Base-by-base conservation (phyloP, 1,140 invertebrate species). In the Heliothis subflexa region DNA sequence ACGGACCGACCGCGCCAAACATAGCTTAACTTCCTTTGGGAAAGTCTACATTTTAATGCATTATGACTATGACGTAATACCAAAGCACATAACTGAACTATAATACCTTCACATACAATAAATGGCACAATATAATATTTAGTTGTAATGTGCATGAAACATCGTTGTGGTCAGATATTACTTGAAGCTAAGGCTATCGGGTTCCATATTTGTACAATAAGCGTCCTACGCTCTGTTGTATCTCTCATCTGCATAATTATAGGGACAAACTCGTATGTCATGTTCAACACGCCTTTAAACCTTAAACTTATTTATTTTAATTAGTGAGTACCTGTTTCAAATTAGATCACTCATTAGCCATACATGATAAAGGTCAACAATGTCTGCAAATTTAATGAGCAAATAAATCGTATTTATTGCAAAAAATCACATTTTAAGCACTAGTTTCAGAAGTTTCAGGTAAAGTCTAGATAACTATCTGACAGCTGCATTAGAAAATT, bases 131-230 rank as follows among this genome's bases (percentile, higher is more conserved):
- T 12, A 0, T 13, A 16, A 62, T 45, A 62, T 14, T 40, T 13
- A 52, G 0, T 16, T n/a, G 13, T 61, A 33, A 14, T 52, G 16
- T 25, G 10, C 25, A 33, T 55, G 14, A 28, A 14, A 25, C 52
- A 28, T 13, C n/a, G 40, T 33, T 25, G 21, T 47, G 33, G 45
- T 62, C 59, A 52, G 21, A 70, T 50, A 28, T 28, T 52, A 64
- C 52, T 55, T 64, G 59, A 52, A 62, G 73, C 47, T 75, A 75
- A 75, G 73, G 73, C 73, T 64, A 75, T 33, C 73, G 13, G 57
- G 73, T 64, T 52, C 73, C 73, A 75, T 52, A 75, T 75, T 13
- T n/a, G 59, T 9, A 14, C 11, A 40, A 40, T 40, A 40, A 7
- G 18, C 40, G 13, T n/a, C 73, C 73, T 52, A 75, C 73, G 59